Evolutionary conservation across 2,797 vertebrate genomes (phyloP).

Genomic region (Helarctos malayanus): DNA sequence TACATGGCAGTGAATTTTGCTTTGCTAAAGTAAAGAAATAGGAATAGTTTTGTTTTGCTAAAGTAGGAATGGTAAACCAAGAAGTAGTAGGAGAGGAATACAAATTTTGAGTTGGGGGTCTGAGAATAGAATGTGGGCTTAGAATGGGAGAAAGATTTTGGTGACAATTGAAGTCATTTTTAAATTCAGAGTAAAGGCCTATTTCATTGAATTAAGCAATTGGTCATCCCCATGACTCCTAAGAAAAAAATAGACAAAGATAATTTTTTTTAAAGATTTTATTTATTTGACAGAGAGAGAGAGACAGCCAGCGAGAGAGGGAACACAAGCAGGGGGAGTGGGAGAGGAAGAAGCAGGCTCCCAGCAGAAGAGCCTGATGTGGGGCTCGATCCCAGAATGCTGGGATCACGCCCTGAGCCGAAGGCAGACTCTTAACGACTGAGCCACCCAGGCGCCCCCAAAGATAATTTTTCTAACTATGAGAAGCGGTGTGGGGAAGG

Average conservation of each 20-base stretch:
- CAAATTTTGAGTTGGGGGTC: not conserved
- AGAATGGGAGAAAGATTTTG: not conserved
- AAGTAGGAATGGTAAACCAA: conserved; percentile 10
- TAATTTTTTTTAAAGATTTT: not conserved
- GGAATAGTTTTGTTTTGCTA: not conserved
- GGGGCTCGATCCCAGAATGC: too few relatives aligned
- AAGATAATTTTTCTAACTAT: not conserved
- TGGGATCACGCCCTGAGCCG: too few relatives aligned
- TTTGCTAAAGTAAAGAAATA: conserved; percentile 58
- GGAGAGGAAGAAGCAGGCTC: too few relatives aligned
- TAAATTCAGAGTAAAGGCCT: not conserved
- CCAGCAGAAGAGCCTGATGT: too few relatives aligned
- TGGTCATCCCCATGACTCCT: not conserved
- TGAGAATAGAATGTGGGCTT: not conserved
- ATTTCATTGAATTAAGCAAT: not conserved
- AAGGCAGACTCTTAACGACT: too few relatives aligned
- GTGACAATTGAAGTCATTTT: not conserved
- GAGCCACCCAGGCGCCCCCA: too few relatives aligned
- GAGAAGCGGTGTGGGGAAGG: not conserved
- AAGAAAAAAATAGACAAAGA: not conserved
- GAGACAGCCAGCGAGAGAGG: too few relatives aligned
- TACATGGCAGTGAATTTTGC: not conserved
- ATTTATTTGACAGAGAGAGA: too few relatives aligned
- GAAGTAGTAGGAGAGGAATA: not conserved
- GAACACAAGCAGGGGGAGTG: too few relatives aligned